phyloP scores from a whole-genome alignment of 2,888 invertebrate genomes.

The Bedellia somnulentella region DNA sequence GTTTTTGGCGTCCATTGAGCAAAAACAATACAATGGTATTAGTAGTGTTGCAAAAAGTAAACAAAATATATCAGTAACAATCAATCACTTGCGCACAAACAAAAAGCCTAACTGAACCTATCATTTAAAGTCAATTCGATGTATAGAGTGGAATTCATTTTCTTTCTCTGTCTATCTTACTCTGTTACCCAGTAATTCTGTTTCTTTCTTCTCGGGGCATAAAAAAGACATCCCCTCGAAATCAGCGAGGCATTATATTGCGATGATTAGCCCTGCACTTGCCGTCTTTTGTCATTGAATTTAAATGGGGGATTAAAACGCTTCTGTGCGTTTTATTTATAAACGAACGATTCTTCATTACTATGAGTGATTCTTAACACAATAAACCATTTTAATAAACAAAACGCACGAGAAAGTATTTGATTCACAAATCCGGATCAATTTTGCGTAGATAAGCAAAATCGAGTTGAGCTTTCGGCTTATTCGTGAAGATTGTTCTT shows the following conservation, averaged over 20 bases:
- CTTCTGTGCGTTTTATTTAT: constrained; percentile 47
- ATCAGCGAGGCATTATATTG: constrained; percentile 54
- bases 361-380: too few relatives aligned
- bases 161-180: constrained; percentile 19
- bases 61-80: too few relatives aligned
- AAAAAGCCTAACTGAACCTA: constrained; percentile 41
- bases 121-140: constrained; percentile 59
- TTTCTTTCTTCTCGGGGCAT: constrained; percentile 19
- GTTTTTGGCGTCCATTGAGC: too few relatives aligned
- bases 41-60: too few relatives aligned
- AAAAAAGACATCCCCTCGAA: constrained; percentile 39
- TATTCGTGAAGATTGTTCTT: constrained; percentile 44
- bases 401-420: too few relatives aligned
- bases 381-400: too few relatives aligned
- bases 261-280: constrained; percentile 58
- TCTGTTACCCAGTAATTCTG: too few relatives aligned
- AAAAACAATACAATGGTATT: too few relatives aligned
- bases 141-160: constrained; percentile 20
- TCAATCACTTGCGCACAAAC: constrained; percentile 51
- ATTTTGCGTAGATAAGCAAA: too few relatives aligned
- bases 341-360: constrained; percentile 44
- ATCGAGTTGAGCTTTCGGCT: too few relatives aligned
- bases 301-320: constrained; percentile 58
- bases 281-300: constrained; percentile 50
- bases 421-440: too few relatives aligned